Evolutionary conservation across 2,888 invertebrate species (phyloP), one percentile per base, ranked within the genome.

Genomic region (Drosophila paucipuncta): DNA sequence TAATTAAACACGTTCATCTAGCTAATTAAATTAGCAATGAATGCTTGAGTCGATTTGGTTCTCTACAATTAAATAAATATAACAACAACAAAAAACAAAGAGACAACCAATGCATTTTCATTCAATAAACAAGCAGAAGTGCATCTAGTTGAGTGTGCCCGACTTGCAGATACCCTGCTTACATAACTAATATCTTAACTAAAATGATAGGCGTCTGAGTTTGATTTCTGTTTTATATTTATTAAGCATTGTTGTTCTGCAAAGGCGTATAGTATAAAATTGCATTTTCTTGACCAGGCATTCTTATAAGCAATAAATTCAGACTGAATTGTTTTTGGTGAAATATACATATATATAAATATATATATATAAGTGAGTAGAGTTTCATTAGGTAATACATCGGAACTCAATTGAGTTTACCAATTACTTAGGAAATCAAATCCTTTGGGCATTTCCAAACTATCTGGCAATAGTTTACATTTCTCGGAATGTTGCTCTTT

Each of bases 391-490:
- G 18, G 1, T 16, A 25, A 16, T 28, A 50, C 9, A 54, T 35
- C 43, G 11, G 11, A 31, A 52, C 47, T 50, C 31, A 50, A 30
- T 6, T 31, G 30, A 53, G 16, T 73, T 73, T 72, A 83, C 87
- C 73, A 84, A 70, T 71, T 82, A 50, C 76, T 83, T 62, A 49
- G 78, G 75, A 89, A 87, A 62, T 79, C 82, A 57, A 77, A 88
- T 10, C 77, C 72, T 25, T 82, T 86, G 1, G 91, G 92, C 7
- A 85, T 83, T 68, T 91, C 76, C 43, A 79, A 52, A 39, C 74
- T 58, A 5, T 68, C 58, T 11, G 76, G 66, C 55, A 89, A 59
- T 39, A 85, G 73, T 63, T 81, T 64, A 16, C 57, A 39, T 7
- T 65, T 75, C 41, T 85, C 85, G 13, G 74, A 74, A 25, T 78